phyloP scores from a whole-genome alignment of 2,888 invertebrate genomes.

The Acleris sparsana region DNA sequence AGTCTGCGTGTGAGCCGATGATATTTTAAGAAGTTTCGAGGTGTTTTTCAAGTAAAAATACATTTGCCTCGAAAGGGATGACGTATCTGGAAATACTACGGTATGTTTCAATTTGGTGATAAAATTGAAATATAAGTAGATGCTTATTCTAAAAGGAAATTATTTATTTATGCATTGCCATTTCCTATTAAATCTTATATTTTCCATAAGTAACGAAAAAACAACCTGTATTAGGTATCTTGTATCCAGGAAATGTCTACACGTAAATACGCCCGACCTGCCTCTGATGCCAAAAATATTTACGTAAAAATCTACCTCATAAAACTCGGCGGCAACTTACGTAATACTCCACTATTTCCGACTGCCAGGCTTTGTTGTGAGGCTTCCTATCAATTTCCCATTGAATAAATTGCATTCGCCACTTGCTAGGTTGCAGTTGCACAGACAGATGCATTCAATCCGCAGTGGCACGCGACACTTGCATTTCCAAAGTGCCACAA shows the following conservation, averaged over 20 bases:
- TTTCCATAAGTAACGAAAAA: no score
- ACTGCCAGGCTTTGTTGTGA: conserved; percentile 37
- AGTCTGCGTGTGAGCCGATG: conserved; percentile 2
- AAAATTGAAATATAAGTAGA: no score
- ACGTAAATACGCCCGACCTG: no score
- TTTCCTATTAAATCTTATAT: no score
- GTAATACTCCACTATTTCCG: conserved; percentile 24
- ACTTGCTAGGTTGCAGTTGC: conserved; percentile 45
- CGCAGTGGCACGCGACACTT: conserved; percentile 43
- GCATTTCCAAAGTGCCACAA: conserved; percentile 44
- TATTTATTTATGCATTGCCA: no score
- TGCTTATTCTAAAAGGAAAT: no score
- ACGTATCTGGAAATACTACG: no score
- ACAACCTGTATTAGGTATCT: no score
- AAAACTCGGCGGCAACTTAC: neutral
- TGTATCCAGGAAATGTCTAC: no score
- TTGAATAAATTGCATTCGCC: conserved; percentile 44
- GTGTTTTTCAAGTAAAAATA: no score
- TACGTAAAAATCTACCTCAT: neutral
- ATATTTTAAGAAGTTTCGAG: neutral
- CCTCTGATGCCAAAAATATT: conserved; percentile 3
- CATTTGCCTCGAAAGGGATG: no score
- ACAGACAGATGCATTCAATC: conserved; percentile 56
- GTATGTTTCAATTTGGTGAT: no score
- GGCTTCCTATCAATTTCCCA: conserved; percentile 35